A percentile compares a stretch with the other conserved stretches of the same genome.
These are phyloP conservation scores for Caenorhabditis brenneri DNA, from an alignment of 1,140 invertebrate species.

Conservation along the genomic window DNA sequence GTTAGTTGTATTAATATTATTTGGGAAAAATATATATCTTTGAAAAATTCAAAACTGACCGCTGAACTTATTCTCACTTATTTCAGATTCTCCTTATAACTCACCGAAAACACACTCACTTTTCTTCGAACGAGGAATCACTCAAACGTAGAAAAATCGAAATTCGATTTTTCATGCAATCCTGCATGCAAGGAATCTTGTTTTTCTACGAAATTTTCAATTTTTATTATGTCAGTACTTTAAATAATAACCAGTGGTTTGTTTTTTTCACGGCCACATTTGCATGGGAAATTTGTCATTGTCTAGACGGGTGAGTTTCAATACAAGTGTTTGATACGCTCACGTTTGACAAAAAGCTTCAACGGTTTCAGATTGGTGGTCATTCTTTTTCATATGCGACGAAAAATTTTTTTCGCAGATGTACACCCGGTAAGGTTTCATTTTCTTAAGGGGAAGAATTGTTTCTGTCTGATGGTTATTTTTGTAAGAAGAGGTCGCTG, in stretches of 20 bases:
- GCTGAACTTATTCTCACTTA: not conserved
- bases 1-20: not conserved
- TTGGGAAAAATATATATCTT: not conserved
- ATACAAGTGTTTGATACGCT: too few relatives aligned
- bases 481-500: too few relatives aligned
- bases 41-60: too few relatives aligned
- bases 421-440: not conserved
- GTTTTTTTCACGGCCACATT: constrained; percentile 43
- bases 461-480: too few relatives aligned
- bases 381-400: constrained; percentile 13
- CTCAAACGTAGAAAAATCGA: not conserved
- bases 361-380: constrained; percentile 43
- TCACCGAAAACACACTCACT: not conserved
- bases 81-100: not conserved
- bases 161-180: constrained; percentile 20
- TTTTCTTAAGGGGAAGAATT: too few relatives aligned
- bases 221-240: constrained; percentile 8
- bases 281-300: constrained; percentile 44
- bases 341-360: too few relatives aligned
- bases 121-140: not conserved
- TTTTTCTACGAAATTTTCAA: constrained; percentile 44
- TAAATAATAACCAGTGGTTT: constrained; percentile 32
- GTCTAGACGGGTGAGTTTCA: constrained; percentile 20
- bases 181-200: constrained; percentile 28
- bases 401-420: not conserved